Evolutionary conservation across 2,797 vertebrate genomes (phyloP).

Genomic region (Aulostomus chinensis): DNA sequence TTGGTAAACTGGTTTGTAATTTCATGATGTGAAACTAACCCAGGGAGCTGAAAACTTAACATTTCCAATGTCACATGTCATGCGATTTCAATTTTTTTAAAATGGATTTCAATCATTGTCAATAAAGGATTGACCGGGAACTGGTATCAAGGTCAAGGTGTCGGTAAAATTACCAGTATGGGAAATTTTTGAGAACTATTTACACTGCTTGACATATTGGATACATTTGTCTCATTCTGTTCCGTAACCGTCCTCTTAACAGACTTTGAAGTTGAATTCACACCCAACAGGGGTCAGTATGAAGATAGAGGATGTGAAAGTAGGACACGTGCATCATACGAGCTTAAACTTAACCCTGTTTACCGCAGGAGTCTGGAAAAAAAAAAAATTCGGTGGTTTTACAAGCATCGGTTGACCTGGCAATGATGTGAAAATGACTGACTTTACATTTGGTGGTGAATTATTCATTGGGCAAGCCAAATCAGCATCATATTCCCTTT

Average conservation of each 20-base stretch:
- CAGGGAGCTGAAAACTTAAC: no score
- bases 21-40: no score
- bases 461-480: background rate
- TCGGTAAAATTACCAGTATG: no score
- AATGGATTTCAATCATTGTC: no score
- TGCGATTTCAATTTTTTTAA: no score
- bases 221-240: background rate
- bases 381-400: background rate
- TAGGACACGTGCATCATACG: no score
- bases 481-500: background rate
- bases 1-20: no score
- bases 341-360: background rate
- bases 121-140: no score
- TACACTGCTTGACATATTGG: background rate
- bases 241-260: background rate
- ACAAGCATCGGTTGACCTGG: no score
- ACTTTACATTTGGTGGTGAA: background rate
- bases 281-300: background rate
- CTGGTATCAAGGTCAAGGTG: no score
- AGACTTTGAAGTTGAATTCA: conserved; percentile 3
- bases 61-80: no score
- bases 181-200: no score
- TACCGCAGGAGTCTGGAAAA: background rate
- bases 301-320: background rate
- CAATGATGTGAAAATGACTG: background rate